Evolutionary conservation across 1,140 invertebrate species (phyloP).

Genomic region (Calliopsis andreniformis): DNA sequence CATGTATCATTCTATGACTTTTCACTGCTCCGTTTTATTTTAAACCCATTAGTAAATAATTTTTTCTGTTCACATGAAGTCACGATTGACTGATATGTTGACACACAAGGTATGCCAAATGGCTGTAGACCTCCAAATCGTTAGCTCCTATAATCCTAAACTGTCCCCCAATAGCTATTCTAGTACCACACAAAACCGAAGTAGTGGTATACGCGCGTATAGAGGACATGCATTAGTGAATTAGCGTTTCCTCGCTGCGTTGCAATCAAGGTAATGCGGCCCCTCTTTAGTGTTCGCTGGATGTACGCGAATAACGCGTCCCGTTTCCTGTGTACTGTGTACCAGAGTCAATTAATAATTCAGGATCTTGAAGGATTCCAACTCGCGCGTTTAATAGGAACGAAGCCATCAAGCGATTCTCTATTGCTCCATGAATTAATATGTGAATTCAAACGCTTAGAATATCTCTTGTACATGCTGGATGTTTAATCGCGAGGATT

Average conservation of each 20-base stretch:
- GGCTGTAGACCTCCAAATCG: conserved; percentile 23
- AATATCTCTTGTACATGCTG: no score
- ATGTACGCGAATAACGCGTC: conserved; percentile 45
- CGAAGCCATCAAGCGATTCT: conserved; percentile 13
- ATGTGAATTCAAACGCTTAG: not conserved
- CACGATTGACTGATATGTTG: no score
- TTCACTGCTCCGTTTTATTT: no score
- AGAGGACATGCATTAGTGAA: conserved; percentile 75
- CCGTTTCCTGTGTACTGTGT: conserved; percentile 19
- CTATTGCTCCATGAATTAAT: conserved; percentile 25
- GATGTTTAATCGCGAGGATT: no score
- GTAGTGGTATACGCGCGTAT: conserved; percentile 62
- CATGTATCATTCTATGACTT: no score
- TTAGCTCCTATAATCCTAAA: conserved; percentile 63
- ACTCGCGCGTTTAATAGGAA: conserved; percentile 22
- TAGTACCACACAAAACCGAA: conserved; percentile 45
- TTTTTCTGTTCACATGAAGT: no score
- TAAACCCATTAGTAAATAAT: no score
- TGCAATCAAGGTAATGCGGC: conserved; percentile 77
- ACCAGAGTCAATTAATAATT: conserved; percentile 70
- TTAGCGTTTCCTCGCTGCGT: conserved; percentile 73
- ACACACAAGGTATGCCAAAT: conserved; percentile 39
- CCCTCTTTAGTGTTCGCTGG: conserved; percentile 21
- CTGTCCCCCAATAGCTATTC: conserved; percentile 42
- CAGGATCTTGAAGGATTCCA: conserved; percentile 46